phyloP scores from a whole-genome alignment of 2,797 vertebrate genomes.

The Ctenopoma multispine region DNA sequence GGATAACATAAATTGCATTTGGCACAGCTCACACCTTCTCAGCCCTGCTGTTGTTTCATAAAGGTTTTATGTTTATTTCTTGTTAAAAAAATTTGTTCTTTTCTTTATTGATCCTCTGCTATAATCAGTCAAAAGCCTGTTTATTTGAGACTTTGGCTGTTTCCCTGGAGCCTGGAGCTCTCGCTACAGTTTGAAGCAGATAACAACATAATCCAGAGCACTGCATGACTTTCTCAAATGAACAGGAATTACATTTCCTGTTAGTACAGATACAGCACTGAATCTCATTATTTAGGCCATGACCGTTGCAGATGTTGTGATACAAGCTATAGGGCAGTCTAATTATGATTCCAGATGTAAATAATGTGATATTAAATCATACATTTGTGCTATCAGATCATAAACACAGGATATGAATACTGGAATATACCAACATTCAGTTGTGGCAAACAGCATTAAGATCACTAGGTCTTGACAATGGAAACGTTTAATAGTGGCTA shows the following conservation, averaged over 20 bases:
- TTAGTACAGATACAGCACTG: neutral
- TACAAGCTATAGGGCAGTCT: neutral
- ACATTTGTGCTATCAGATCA: neutral
- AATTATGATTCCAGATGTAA: neutral
- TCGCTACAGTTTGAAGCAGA: neutral
- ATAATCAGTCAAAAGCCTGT: constrained; percentile 15
- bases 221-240: neutral
- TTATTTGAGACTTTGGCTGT: constrained; percentile 5
- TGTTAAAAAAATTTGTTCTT: constrained; percentile 29
- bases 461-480: no score
- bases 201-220: neutral
- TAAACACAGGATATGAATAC: no score
- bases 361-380: neutral
- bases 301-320: neutral
- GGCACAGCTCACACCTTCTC: constrained; percentile 1
- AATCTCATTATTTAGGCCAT: neutral
- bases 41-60: constrained; percentile 7
- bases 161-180: neutral
- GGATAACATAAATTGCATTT: constrained; percentile 49
- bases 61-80: constrained; percentile 32
- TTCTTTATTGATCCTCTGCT: neutral
- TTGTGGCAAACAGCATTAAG: no score
- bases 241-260: neutral
- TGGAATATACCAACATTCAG: no score
- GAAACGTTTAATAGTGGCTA: no score